Base-by-base conservation (phyloP, 2,797 vertebrate species). In the Agapornis canus region DNA sequence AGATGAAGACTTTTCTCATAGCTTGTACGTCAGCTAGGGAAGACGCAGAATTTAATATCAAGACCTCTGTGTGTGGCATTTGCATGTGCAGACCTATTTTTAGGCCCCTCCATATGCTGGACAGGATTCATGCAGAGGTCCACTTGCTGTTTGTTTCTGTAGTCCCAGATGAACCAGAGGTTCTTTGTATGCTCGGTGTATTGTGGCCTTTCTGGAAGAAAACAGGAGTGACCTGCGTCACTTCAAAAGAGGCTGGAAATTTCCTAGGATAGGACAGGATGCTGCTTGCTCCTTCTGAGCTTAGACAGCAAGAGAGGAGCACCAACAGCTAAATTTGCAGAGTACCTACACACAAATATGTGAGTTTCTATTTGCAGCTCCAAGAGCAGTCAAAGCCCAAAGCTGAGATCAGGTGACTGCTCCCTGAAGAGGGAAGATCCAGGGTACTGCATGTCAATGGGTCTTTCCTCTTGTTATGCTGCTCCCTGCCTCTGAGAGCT, bases 11-110 rank as follows among this genome's bases (percentile, higher is more conserved):
- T 83, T 61, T 83, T 37, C 45, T 89, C 1, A 1, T 35, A 87
- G 43, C 52, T 68, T 79, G 57, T 40, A 2, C 52, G 18, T 66
- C 77, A 54, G 43, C 84, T 60, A 64, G 51, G 61, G n/a, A 94
- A 78, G 91, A 80, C 72, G 91, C 65, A 57, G 61, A 69, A 71
- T 94, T 91, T 81, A 2, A 0, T 95, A 16, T 94, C 94, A 88
- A 61, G 76, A 5, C 57, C 61, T 70, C 79, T 47, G 48, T 49
- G 47, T 57, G 45, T 94, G 94, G 83, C 82, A 88, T 96, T 94
- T 96, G 29, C 45, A 61, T 64, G 22, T 65, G 12, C 29, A 94
- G 60, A 71, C 7, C 37, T 96, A 94, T 91, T 90, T 94, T 94
- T 96, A 90, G 79, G 61, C 15, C 17, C 13, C 21, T 25, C 26